These are phyloP conservation scores for Lasius fuliginosus DNA, from an alignment of 2,888 invertebrate species.

Conservation along the genomic window DNA sequence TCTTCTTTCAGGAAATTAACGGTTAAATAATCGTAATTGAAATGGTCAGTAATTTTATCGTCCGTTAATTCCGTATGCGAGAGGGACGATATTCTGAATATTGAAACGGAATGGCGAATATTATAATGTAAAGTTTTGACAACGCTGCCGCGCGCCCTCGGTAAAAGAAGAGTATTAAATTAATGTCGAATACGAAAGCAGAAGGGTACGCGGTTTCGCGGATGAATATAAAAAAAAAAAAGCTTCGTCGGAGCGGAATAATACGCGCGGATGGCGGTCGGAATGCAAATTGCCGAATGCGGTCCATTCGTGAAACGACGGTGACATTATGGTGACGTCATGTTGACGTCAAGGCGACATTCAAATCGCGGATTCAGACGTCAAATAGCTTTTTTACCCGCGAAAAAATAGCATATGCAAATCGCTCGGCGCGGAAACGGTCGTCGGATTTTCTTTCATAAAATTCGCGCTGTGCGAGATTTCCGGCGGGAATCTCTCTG, in stretches of 20 bases:
- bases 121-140: constrained; percentile 50
- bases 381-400: constrained; percentile 52
- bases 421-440: constrained; percentile 40
- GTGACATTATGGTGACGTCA: constrained; percentile 54
- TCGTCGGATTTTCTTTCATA: constrained; percentile 46
- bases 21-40: constrained; percentile 32
- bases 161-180: constrained; percentile 47
- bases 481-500: constrained; percentile 34
- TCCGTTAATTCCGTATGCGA: constrained; percentile 35
- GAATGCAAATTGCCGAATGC: constrained; percentile 55
- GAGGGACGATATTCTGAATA: constrained; percentile 32
- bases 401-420: constrained; percentile 57
- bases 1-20: constrained; percentile 19
- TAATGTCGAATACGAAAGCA: constrained; percentile 54
- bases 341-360: constrained; percentile 57
- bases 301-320: constrained; percentile 55
- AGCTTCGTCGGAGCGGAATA: constrained; percentile 29
- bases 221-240: neutral
- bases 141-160: constrained; percentile 5
- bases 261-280: constrained; percentile 39
- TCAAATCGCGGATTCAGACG: constrained; percentile 56
- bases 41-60: constrained; percentile 39
- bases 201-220: constrained; percentile 9
- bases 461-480: constrained; percentile 42
- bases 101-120: constrained; percentile 39